Percentiles rank a stretch among this genome's conserved stretches.
Evolutionary conservation across 2,113 vertebrate genomes (phyloP).

Genomic region (Climacteris rufus): DNA sequence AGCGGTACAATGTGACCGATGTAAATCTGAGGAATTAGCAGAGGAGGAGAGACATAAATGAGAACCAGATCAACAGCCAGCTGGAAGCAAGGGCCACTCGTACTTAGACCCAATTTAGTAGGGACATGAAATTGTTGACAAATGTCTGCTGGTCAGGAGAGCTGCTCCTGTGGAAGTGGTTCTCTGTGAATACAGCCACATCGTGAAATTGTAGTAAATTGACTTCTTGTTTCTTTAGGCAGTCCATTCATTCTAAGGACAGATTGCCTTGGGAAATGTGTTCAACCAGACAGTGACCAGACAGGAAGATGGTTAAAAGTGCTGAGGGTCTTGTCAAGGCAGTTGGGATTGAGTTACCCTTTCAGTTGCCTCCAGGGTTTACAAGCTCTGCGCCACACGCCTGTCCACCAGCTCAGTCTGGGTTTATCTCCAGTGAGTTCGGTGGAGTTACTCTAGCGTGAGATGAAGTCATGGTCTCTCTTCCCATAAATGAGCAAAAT

Average conservation of each 20-base stretch:
- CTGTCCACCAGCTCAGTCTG: neutral
- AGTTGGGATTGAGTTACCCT: neutral
- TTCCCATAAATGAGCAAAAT: neutral
- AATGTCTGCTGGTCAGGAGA: neutral
- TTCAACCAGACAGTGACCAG: neutral
- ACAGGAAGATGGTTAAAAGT: neutral
- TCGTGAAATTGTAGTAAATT: neutral
- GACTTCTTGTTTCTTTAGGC: neutral
- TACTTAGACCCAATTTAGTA: neutral
- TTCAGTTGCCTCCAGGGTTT: neutral
- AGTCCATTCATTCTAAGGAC: neutral
- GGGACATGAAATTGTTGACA: neutral
- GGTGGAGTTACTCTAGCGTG: neutral
- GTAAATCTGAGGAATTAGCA: slow-evolving; percentile 83
- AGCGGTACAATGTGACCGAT: slow-evolving; percentile 98
- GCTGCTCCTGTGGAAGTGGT: neutral
- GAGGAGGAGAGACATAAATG: neutral
- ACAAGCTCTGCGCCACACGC: neutral
- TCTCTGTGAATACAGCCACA: neutral
- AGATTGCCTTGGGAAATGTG: neutral
- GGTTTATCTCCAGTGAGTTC: neutral
- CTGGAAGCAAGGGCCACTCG: neutral
- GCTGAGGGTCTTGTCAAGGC: neutral
- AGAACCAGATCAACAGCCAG: neutral
- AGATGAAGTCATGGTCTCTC: neutral